Base-by-base conservation (phyloP, 2,113 vertebrate genomes). In the Arothron firmamentum region DNA sequence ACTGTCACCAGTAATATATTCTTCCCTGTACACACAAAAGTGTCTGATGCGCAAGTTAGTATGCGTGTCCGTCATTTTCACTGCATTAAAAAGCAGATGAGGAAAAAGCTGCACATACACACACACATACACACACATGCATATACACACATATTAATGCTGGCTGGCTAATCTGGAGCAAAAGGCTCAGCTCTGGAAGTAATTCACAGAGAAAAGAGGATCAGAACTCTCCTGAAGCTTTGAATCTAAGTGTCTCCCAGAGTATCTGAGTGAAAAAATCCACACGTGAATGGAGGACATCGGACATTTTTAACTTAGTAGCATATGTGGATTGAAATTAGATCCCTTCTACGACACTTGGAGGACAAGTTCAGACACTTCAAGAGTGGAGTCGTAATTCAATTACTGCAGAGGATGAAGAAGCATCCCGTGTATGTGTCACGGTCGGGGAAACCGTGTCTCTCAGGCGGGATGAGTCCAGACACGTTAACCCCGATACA, bases 111-210 rank as follows among this genome's bases (percentile, higher is more conserved):
- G 47, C 52, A 61, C 28, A 72, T 56, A 34, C n/a, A 54, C 28
- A 50, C 49, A 56, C 63, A 47, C 49, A 48, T 46, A 48, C 10
- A 41, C 58, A 55, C 46, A 9, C 34, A 52, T n/a, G 34, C 59
- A 20, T 28, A 66, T 25, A 59, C 62, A 19, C 18, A 52, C 20
- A 65, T 51, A 78, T 12, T 25, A 60, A 64, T 41, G 65, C 52
- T 64, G 62, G 57, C 68, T 67, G 71, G 64, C 52, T 74, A 70
- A 75, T 78, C 74, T 77, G 73, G 62, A 81, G 80, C 64, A 80
- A 77, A 78, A 76, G 66, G 54, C 62, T 75, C 68, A 74, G 74
- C 65, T 69, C 69, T 71, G 78, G 72, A 80, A 80, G 78, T 84
- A 70, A 82, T 79, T 71, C 50, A 82, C 74, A 65, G 75, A 76